Base-by-base conservation (phyloP, 1,140 invertebrate species). In the Matsumurasca onukii region DNA sequence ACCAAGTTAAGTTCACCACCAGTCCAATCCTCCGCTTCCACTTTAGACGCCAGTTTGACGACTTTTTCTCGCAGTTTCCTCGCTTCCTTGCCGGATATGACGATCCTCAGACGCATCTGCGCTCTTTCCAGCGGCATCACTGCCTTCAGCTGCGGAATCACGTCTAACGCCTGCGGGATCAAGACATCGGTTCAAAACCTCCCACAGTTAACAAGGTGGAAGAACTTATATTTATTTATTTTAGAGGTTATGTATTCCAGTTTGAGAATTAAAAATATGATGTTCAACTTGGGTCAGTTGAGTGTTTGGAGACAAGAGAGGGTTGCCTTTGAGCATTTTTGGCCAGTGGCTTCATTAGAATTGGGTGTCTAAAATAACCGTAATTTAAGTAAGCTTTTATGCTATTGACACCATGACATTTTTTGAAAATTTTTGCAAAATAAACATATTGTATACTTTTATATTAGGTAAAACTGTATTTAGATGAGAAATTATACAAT, bases 61-160 rank as follows among this genome's bases (percentile, higher is more conserved):
- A 93, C 80, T 77, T 92, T 91, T 71, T 97, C 89, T 74, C 88
- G 89, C 0, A 95, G 75, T 72, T 90, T 88, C 70, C 88, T 88
- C 0, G 91, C 90, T 62, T 95, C 90, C 81, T 94, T 95, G 0
- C 85, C 90, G 45, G 85, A 84, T 52, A 95, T 82, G 1, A 84
- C 78, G 31, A 98, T 84, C 71, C 86, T 86, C 0, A 99, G 77
- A 77, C 93, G 89, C 98, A 99, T 99, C 77, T 98, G 93, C 0
- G 97, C 96, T 77, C 96, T 84, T 77, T 98, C 94, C 73, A 99
- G 88, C 1, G 93, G 92, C 75, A 99, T 91, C 9, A 88, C 86
- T 71, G 89, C 87, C 79, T 93, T 93, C 15, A 99, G 81, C 74
- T 94, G 84, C 69, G 92, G 92, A 71, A 99, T 98, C 0, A 97